These are phyloP conservation scores for Stenodera caucasica DNA, from an alignment of 2,888 invertebrate genomes.

Conservation along the genomic window DNA sequence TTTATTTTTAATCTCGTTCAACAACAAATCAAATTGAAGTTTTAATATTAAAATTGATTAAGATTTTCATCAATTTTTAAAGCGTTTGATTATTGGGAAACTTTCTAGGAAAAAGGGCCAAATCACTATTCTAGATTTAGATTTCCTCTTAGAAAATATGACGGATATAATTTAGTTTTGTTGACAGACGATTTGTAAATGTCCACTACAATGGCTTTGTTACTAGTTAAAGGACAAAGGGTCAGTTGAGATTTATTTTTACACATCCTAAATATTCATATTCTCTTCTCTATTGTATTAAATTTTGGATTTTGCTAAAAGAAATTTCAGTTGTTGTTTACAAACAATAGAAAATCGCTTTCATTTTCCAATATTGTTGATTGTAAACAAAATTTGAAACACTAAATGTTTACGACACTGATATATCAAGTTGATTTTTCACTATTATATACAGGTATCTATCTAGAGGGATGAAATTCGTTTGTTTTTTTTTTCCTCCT, in stretches of 20 bases:
- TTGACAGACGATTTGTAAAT: conserved; percentile 19
- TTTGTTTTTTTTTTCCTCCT: too few species aligned
- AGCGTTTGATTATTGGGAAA: too few species aligned
- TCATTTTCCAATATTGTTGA: too few species aligned
- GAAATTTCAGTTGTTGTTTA: too few species aligned
- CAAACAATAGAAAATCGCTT: too few species aligned
- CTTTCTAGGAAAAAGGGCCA: neutral
- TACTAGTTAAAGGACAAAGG: neutral
- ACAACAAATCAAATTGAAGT: too few species aligned
- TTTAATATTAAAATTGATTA: too few species aligned
- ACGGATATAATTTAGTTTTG: neutral
- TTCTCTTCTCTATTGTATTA: too few species aligned
- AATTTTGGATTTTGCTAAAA: too few species aligned
- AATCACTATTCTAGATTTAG: too few species aligned
- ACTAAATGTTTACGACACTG: conserved; percentile 18
- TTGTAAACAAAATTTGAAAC: neutral
- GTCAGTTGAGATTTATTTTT: conserved; percentile 8
- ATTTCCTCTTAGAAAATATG: neutral
- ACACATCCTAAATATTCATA: conserved; percentile 8
- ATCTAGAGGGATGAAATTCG: neutral
- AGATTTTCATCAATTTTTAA: too few species aligned
- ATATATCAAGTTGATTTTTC: conserved; percentile 28
- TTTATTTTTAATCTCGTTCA: too few species aligned
- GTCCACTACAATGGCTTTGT: conserved; percentile 13
- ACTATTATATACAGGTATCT: conserved; percentile 5